Conservation (phyloP, 2,113 vertebrate genomes). For the Eonycteris spelaea region DNA sequence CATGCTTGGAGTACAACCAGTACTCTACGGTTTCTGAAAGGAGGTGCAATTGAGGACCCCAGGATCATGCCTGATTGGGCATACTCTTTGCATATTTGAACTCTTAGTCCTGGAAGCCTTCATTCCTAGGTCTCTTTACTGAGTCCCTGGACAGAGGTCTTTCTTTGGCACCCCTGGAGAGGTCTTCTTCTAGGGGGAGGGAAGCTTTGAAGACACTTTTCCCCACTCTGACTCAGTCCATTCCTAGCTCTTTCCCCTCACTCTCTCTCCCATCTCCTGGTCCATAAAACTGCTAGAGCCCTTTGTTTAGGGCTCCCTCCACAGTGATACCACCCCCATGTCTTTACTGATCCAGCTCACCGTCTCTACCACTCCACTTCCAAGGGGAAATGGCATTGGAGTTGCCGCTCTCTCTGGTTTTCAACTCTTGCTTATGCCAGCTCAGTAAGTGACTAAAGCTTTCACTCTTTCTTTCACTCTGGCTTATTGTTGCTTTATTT, state of each 20-base stretch:
- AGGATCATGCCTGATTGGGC: too few relatives aligned
- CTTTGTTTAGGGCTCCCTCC: not conserved
- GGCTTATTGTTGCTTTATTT: not conserved
- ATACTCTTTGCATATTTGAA: not conserved
- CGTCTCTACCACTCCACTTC: too few relatives aligned
- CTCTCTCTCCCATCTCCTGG: not conserved
- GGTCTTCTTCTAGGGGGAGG: not conserved
- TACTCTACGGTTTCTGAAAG: not conserved
- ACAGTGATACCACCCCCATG: not conserved
- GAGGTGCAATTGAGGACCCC: not conserved
- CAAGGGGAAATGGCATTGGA: not conserved
- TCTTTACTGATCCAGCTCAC: not conserved
- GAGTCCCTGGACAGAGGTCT: not conserved
- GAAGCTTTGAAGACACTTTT: not conserved
- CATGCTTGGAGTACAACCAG: not conserved
- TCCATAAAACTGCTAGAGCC: not conserved
- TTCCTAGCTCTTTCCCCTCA: not conserved
- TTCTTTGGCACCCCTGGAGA: not conserved
- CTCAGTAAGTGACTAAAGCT: not conserved
- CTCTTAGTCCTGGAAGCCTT: not conserved
- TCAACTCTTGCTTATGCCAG: not conserved
- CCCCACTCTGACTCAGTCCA: not conserved
- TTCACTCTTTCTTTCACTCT: not conserved
- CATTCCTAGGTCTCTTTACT: not conserved
- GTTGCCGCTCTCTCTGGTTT: not conserved